Percentiles rank a stretch among this genome's conserved stretches.
Conservation (phyloP, 35 echinoderm and acorn worm genomes). For the Apostichopus parvimensis region DNA sequence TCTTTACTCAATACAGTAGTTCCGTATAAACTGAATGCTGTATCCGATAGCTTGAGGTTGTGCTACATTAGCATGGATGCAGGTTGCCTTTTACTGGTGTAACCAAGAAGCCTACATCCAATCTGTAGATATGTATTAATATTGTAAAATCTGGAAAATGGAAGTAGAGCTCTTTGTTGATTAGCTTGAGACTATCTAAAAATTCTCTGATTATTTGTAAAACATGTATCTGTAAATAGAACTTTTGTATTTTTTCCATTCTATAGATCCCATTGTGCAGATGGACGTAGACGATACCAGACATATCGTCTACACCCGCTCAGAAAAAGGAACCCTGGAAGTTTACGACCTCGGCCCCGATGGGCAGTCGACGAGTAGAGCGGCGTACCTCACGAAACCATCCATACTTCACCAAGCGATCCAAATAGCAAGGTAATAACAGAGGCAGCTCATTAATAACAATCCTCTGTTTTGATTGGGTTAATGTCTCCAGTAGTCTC, state of each 20-base stretch:
- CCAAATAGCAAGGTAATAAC: conserved; percentile 59
- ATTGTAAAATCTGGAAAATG: too few species aligned
- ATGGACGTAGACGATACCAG: conserved; percentile 78
- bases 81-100: too few species aligned
- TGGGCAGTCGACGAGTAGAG: conserved; percentile 65
- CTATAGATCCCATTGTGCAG: conserved; percentile 81
- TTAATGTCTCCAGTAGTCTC: not conserved
- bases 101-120: too few species aligned
- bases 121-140: too few species aligned
- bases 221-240: too few species aligned
- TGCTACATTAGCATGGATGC: too few species aligned
- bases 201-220: too few species aligned
- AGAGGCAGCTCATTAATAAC: not conserved
- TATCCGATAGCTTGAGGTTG: too few species aligned
- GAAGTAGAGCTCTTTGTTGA: too few species aligned
- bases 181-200: too few species aligned
- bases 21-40: too few species aligned
- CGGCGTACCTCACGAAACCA: conserved; percentile 50
- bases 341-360: conserved; percentile 87
- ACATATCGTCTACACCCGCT: conserved; percentile 85
- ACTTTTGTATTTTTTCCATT: not conserved
- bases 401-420: conserved; percentile 73
- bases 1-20: too few species aligned
- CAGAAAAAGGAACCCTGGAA: conserved; percentile 77
- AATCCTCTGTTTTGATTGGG: not conserved